Evolutionary conservation across 2,797 vertebrate species (phyloP).

Genomic region (Orientallactaga sibirica): DNA sequence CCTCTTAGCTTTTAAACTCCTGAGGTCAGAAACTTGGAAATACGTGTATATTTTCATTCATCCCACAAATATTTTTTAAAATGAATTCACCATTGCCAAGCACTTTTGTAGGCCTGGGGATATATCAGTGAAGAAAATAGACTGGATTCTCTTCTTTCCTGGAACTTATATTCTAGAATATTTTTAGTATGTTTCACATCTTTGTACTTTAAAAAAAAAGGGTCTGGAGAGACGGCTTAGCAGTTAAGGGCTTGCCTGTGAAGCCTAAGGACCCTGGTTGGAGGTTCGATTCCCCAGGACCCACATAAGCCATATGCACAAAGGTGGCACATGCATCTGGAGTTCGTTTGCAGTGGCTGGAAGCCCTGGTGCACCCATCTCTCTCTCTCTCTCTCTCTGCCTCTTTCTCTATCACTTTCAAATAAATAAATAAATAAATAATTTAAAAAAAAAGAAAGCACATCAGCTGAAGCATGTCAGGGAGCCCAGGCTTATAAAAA

Average conservation of each 20-base stretch:
- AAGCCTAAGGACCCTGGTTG: too few species aligned
- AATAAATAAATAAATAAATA: too few species aligned
- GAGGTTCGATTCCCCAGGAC: too few species aligned
- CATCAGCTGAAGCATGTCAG: background rate
- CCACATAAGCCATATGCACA: too few species aligned
- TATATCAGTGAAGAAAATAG: background rate
- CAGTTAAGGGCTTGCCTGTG: too few species aligned
- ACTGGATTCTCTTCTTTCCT: background rate
- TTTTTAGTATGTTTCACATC: constrained; percentile 3
- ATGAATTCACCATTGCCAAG: background rate
- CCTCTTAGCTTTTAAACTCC: constrained; percentile 1
- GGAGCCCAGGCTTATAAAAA: background rate
- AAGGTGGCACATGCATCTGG: too few species aligned
- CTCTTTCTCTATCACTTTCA: too few species aligned
- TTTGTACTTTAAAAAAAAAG: background rate
- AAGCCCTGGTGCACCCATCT: too few species aligned
- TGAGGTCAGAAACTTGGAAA: background rate
- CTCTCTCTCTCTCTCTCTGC: too few species aligned
- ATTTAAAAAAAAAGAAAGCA: background rate
- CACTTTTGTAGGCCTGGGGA: background rate
- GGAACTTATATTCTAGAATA: background rate
- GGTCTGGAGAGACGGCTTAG: too few species aligned
- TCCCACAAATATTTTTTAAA: background rate
- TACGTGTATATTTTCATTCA: background rate
- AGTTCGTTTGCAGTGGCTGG: too few species aligned